These are phyloP conservation scores for Panorpa germanica DNA, from an alignment of 2,888 invertebrate species.

Conservation along the genomic window DNA sequence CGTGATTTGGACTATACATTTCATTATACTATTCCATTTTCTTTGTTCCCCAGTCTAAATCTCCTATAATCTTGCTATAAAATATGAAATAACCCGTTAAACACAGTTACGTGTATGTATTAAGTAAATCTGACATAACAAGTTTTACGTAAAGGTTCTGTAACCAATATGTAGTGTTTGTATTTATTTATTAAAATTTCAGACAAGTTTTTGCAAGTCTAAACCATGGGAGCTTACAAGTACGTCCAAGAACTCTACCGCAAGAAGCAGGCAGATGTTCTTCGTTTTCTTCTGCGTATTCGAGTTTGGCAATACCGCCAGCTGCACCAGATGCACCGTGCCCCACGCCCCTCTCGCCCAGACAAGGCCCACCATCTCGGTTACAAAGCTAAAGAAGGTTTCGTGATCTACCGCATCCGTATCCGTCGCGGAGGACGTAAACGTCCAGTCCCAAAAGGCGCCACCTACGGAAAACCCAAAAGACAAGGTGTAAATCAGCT, in stretches of 20 bases:
- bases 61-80: too few species aligned
- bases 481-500: slow-evolving; percentile 97
- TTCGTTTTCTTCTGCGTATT: slow-evolving; percentile 89
- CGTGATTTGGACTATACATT: too few species aligned
- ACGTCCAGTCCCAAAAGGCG: slow-evolving; percentile 96
- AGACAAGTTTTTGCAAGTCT: too few species aligned
- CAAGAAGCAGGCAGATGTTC: slow-evolving; percentile 99
- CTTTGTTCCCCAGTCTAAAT: too few species aligned
- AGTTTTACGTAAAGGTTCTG: too few species aligned
- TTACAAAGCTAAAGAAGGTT: slow-evolving; percentile 96
- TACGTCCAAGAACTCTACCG: slow-evolving; percentile 98
- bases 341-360: slow-evolving; percentile 88
- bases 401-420: slow-evolving; percentile 90
- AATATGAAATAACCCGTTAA: too few species aligned
- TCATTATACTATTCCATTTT: too few species aligned
- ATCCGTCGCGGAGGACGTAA: slow-evolving; percentile 98
- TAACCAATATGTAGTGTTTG: too few species aligned
- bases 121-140: too few species aligned
- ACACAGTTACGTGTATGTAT: too few species aligned
- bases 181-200: too few species aligned
- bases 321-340: slow-evolving; percentile 86
- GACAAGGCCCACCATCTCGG: slow-evolving; percentile 97
- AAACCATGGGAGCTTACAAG: slow-evolving; percentile 99
- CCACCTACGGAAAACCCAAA: slow-evolving; percentile 96
- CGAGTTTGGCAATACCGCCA: slow-evolving; percentile 99